phyloP scores from a whole-genome alignment of 2,888 invertebrate genomes.

The Drosophila nigritarsus region DNA sequence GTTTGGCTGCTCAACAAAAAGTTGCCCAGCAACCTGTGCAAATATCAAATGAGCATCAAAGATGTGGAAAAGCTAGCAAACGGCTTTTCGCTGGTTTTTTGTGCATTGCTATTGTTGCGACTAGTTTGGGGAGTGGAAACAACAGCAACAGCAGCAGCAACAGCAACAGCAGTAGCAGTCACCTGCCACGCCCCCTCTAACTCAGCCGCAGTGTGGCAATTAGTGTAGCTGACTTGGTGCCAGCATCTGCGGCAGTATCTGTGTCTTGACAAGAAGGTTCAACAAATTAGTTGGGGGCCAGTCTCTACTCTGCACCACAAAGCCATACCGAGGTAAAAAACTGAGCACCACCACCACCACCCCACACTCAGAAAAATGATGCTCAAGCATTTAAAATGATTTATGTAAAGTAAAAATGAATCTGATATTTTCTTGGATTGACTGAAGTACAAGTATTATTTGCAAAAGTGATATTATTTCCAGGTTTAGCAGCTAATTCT shows the following conservation, averaged over 20 bases:
- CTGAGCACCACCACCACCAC: constrained; percentile 13
- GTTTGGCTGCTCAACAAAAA: constrained; percentile 62
- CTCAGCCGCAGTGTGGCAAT: constrained; percentile 42
- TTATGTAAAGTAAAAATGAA: not conserved
- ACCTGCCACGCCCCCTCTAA: constrained; percentile 40
- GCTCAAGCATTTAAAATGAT: no score
- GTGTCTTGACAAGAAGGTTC: constrained; percentile 50
- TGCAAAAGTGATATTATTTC: not conserved
- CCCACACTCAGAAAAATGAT: not conserved
- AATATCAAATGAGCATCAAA: constrained; percentile 75
- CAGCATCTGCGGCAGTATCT: constrained; percentile 8
- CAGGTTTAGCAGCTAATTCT: not conserved
- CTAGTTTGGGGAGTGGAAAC: constrained; percentile 48
- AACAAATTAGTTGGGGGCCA: constrained; percentile 51
- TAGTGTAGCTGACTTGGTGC: constrained; percentile 44
- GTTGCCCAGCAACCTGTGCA: constrained; percentile 70
- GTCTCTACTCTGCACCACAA: constrained; percentile 28
- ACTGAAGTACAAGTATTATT: not conserved
- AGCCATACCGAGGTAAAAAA: constrained; percentile 26
- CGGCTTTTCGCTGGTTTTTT: constrained; percentile 30
- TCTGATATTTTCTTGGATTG: not conserved
- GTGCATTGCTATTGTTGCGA: constrained; percentile 5
- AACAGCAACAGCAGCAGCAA: constrained; percentile 8
- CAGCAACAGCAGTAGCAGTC: constrained; percentile 15
- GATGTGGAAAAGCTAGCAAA: constrained; percentile 57